phyloP scores from a whole-genome alignment of 2,888 invertebrate genomes.

The Entomobrya proxima region DNA sequence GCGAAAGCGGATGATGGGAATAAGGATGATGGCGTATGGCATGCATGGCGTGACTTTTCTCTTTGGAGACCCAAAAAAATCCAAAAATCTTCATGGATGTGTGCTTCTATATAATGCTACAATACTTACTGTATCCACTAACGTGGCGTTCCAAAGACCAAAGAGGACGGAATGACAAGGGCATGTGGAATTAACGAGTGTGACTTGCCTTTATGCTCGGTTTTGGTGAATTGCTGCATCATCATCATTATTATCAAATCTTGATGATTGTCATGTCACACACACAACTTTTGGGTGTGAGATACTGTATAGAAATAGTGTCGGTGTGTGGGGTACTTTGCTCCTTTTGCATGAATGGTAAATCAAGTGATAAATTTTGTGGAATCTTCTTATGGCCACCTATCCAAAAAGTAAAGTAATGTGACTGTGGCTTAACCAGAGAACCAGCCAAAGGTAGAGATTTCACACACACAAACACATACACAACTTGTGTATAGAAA shows the following conservation, averaged over 20 bases:
- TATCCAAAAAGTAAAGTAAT: background rate
- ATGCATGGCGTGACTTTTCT: slow-evolving; percentile 25
- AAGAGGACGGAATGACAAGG: slow-evolving; percentile 21
- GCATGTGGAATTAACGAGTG: slow-evolving; percentile 59
- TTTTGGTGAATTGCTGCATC: slow-evolving; percentile 42
- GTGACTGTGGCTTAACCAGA: background rate
- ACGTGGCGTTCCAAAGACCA: no score
- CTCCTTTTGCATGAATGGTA: slow-evolving; percentile 4
- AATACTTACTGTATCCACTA: no score
- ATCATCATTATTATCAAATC: slow-evolving; percentile 60
- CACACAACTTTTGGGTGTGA: background rate
- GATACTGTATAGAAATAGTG: background rate
- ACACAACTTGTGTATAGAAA: no score
- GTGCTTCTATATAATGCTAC: no score
- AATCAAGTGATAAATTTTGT: slow-evolving; percentile 41
- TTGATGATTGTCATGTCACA: slow-evolving; percentile 62
- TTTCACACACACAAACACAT: no score
- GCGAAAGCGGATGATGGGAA: background rate
- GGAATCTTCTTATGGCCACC: background rate
- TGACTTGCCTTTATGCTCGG: slow-evolving; percentile 42
- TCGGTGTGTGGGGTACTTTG: background rate
- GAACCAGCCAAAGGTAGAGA: background rate
- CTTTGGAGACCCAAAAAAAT: background rate
- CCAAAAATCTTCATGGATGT: background rate
- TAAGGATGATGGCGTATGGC: slow-evolving; percentile 1